Conservation (phyloP, 2,113 vertebrate species). For the Mesembrinibis cayennensis region DNA sequence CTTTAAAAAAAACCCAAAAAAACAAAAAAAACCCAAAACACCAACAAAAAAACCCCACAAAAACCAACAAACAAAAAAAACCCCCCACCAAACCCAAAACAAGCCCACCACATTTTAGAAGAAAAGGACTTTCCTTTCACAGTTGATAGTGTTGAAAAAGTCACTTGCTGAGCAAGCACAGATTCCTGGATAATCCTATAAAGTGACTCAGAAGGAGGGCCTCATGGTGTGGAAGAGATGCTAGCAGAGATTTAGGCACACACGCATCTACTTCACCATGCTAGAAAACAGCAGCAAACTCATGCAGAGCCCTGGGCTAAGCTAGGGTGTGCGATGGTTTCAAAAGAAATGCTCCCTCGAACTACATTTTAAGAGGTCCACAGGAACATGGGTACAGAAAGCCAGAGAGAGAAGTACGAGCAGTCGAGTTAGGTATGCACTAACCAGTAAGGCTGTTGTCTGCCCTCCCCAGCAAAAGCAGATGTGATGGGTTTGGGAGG, state of each 20-base stretch:
- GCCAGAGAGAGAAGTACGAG: neutral
- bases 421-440: neutral
- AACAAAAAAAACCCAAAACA: neutral
- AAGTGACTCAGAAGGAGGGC: neutral
- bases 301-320: neutral
- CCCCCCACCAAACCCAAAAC: no score
- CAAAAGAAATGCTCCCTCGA: neutral
- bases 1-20: neutral
- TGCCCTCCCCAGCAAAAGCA: neutral
- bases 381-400: neutral
- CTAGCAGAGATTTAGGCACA: neutral
- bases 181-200: neutral
- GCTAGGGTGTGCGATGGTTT: neutral
- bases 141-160: neutral
- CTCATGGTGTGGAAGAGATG: neutral
- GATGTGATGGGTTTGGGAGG: neutral
- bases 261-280: fast-evolving
- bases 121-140: neutral
- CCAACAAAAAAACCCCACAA: no score
- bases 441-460: neutral
- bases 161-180: neutral
- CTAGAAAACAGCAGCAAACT: neutral
- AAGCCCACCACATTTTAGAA: neutral
- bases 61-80: neutral
- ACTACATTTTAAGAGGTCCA: neutral